Evolutionary conservation across 2,888 invertebrate species (phyloP).

Genomic region (Caenorhabditis sulstoni): DNA sequence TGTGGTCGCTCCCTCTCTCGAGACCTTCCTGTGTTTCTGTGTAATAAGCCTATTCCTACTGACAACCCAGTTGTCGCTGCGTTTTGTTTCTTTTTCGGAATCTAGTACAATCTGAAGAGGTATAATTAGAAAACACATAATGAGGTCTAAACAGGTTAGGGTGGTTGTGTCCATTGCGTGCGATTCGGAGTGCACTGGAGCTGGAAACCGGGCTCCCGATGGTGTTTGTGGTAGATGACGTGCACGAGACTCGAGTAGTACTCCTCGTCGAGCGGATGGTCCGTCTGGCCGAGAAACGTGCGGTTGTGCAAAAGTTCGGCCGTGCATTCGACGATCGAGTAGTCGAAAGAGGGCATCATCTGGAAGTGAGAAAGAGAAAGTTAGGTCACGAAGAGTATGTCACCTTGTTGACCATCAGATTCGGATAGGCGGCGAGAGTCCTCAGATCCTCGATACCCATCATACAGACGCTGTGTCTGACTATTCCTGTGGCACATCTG

Average conservation of each 20-base stretch:
- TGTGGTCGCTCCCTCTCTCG: no score
- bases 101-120: no score
- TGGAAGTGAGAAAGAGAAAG: conserved; percentile 7
- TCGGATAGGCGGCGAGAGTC: conserved; percentile 35
- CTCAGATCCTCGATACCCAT: conserved; percentile 61
- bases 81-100: no score
- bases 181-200: conserved; percentile 36
- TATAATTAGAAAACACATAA: no score
- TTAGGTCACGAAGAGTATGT: neutral
- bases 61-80: no score
- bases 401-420: conserved; percentile 64
- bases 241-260: conserved; percentile 59
- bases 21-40: no score
- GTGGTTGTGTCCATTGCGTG: neutral
- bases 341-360: conserved; percentile 65
- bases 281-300: conserved; percentile 52
- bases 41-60: no score
- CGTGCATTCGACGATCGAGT: conserved; percentile 59
- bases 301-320: conserved; percentile 63
- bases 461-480: conserved; percentile 58
- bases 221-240: conserved; percentile 52
- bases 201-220: conserved; percentile 19
- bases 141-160: no score
- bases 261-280: conserved; percentile 42
- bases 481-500: conserved; percentile 33